These are phyloP conservation scores for Pristionchus japonicus DNA, from an alignment of 2,888 invertebrate species.

Conservation along the genomic window DNA sequence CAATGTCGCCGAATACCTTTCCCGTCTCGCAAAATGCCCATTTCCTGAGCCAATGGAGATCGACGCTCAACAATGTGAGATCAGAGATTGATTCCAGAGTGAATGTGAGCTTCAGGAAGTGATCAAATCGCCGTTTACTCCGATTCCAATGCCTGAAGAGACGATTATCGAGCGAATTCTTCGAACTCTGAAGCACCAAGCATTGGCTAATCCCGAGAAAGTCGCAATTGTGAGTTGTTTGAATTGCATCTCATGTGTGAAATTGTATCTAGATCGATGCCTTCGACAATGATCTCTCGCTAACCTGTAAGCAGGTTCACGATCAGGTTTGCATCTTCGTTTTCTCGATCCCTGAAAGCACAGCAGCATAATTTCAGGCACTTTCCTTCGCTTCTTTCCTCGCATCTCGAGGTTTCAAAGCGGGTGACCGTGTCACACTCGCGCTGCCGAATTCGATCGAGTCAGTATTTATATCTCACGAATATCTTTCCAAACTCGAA, in stretches of 20 bases:
- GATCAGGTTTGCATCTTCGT: background rate
- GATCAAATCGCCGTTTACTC: background rate
- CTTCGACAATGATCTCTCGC: background rate
- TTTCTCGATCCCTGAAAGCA: background rate
- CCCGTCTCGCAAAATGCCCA: background rate
- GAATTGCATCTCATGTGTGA: too few relatives aligned
- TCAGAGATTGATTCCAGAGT: background rate
- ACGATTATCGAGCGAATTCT: background rate
- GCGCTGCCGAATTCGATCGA: background rate
- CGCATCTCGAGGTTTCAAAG: background rate
- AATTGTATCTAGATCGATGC: background rate
- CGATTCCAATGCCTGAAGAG: background rate
- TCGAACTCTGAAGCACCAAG: background rate
- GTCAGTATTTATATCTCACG: background rate
- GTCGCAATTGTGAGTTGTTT: background rate
- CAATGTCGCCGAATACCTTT: background rate
- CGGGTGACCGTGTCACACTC: background rate
- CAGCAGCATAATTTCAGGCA: background rate
- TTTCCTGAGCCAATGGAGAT: background rate
- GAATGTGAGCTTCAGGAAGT: background rate
- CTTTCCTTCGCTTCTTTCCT: background rate
- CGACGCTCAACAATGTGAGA: background rate
- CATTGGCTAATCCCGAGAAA: background rate
- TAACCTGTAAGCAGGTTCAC: background rate
- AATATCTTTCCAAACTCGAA: background rate